Conservation (phyloP, 2,797 vertebrate genomes). For the Chloroceryle amazona region DNA sequence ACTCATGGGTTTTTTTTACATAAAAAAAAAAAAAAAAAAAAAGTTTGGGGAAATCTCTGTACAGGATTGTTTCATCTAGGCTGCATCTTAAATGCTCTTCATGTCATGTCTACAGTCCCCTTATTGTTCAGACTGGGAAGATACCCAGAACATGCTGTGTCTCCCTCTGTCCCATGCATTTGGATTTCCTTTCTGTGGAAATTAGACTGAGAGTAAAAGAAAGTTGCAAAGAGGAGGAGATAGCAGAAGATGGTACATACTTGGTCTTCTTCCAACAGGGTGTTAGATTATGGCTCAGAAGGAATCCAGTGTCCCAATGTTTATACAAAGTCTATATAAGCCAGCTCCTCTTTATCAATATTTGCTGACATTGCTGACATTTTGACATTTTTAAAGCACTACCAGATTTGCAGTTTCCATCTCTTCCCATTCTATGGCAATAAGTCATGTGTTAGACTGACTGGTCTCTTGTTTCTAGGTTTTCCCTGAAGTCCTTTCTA, state of each 20-base stretch:
- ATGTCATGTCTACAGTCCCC: not conserved
- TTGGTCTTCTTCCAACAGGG: not conserved
- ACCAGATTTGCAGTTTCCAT: not conserved
- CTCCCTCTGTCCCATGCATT: not conserved
- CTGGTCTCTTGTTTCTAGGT: not conserved
- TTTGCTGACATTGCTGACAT: not conserved
- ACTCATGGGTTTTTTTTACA: not conserved
- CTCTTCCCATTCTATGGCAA: not conserved
- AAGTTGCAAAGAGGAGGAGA: not conserved
- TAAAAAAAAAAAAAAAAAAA: not conserved
- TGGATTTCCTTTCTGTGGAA: not conserved
- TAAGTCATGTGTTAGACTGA: not conserved
- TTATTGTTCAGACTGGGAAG: not conserved
- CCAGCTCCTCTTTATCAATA: not conserved
- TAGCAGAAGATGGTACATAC: not conserved
- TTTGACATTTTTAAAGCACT: conserved; percentile 5
- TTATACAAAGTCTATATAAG: not conserved
- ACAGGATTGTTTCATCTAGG: not conserved
- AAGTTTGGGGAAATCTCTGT: not conserved
- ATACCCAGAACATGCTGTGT: not conserved
- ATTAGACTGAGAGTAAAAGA: not conserved
- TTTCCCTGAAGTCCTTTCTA: not conserved
- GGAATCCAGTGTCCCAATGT: not conserved
- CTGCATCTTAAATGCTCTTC: not conserved
- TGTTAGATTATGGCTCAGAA: not conserved